Evolutionary conservation across 2,797 vertebrate genomes (phyloP).

Genomic region (Enteromius paludinosus): DNA sequence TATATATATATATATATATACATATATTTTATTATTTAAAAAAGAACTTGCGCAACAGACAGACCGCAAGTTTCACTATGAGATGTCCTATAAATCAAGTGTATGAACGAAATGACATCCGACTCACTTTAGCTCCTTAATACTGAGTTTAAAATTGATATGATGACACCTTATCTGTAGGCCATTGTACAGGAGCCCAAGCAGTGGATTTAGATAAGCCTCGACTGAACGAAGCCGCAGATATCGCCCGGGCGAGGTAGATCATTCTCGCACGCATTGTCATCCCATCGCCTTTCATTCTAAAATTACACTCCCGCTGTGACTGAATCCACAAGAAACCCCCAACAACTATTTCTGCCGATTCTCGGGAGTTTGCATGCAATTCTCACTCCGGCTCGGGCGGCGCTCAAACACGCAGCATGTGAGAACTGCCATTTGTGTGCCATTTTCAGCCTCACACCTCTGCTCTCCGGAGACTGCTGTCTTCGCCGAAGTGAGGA

Average conservation of each 20-base stretch:
- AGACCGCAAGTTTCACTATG: background rate
- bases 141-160: conserved; percentile 4
- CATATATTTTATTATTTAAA: too few relatives aligned
- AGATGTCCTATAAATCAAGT: background rate
- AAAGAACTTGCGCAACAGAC: too few relatives aligned
- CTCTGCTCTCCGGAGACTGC: conserved; percentile 54
- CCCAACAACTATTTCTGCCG: background rate
- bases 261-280: conserved; percentile 26
- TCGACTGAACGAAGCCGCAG: background rate
- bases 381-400: conserved; percentile 41
- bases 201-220: conserved; percentile 42
- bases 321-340: conserved; percentile 27
- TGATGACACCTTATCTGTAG: conserved; percentile 35
- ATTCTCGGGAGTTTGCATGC: conserved; percentile 47
- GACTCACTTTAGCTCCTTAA: conserved; percentile 20
- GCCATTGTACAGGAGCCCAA: conserved; percentile 14
- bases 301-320: conserved; percentile 32
- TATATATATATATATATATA: too few relatives aligned
- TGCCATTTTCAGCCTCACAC: conserved; percentile 59
- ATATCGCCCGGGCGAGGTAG: background rate
- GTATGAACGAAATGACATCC: background rate
- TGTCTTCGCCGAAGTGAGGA: conserved; percentile 54
- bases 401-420: conserved; percentile 43
- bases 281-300: conserved; percentile 31
- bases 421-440: conserved; percentile 58